These are phyloP conservation scores for Euwallacea fornicatus DNA, from an alignment of 1,140 invertebrate genomes.

Conservation along the genomic window DNA sequence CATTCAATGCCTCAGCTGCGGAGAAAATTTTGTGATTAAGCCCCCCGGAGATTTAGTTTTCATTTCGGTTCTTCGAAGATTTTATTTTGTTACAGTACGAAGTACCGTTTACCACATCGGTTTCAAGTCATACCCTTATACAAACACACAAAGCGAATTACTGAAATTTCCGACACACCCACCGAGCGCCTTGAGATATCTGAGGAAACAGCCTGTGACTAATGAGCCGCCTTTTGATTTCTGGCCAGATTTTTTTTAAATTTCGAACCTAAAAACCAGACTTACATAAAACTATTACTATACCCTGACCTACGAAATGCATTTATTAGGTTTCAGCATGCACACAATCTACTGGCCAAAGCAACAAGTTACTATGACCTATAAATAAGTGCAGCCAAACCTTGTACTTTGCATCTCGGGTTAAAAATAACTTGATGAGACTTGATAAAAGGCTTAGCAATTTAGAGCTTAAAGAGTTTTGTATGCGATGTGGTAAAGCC, in stretches of 20 bases:
- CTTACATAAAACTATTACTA: not conserved
- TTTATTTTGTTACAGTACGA: no score
- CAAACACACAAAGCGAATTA: conserved; percentile 6
- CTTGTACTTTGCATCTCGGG: conserved; percentile 10
- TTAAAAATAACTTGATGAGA: conserved; percentile 3
- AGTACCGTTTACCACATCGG: not conserved
- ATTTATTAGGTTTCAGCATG: conserved; percentile 2
- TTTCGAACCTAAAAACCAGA: not conserved
- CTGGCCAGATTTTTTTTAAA: no score
- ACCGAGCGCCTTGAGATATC: not conserved
- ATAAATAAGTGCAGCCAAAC: conserved; percentile 12
- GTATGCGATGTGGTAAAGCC: no score
- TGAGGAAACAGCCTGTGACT: no score
- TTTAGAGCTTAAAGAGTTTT: no score
- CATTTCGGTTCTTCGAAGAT: no score
- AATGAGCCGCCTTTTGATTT: no score
- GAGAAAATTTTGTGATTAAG: no score
- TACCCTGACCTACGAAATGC: conserved; percentile 7
- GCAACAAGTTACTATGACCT: conserved; percentile 10
- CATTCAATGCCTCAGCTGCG: no score
- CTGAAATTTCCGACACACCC: conserved; percentile 8
- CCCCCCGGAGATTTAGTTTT: no score
- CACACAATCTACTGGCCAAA: not conserved
- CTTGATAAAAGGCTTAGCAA: no score
- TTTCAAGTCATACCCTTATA: not conserved